Percentiles rank a stretch among this genome's conserved stretches.
phyloP scores from a whole-genome alignment of 2,113 vertebrate species.

The Beaufortia kweichowensis region DNA sequence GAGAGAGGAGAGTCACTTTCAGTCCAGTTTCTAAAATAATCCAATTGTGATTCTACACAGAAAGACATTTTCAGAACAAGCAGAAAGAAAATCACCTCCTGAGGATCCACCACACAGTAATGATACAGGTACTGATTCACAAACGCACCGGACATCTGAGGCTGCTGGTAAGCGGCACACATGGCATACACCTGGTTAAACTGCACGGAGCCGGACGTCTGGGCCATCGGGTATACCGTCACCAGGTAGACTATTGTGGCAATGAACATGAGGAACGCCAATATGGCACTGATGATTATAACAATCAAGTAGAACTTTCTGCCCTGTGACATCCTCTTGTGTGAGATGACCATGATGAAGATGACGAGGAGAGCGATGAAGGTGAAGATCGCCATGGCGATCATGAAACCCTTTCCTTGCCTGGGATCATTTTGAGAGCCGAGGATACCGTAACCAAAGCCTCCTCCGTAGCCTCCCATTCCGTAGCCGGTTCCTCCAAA shows the following conservation, averaged over 20 bases:
- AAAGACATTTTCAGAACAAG: too few species aligned
- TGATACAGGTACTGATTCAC: slow-evolving; percentile 89
- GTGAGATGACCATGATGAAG: slow-evolving; percentile 81
- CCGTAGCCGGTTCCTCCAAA: slow-evolving; percentile 44
- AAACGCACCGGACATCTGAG: slow-evolving; percentile 60
- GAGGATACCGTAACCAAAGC: slow-evolving; percentile 68
- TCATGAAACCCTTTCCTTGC: slow-evolving; percentile 82
- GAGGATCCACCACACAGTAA: slow-evolving; percentile 90
- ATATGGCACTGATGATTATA: slow-evolving; percentile 75
- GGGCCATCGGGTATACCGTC: slow-evolving; percentile 84
- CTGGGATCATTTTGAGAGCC: slow-evolving; percentile 83
- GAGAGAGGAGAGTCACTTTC: too few species aligned
- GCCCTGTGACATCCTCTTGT: slow-evolving; percentile 70
- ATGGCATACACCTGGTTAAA: slow-evolving; percentile 74
- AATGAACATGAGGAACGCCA: slow-evolving; percentile 80
- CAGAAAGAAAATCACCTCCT: slow-evolving; percentile 76
- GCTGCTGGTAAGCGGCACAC: slow-evolving; percentile 78
- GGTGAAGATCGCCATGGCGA: slow-evolving; percentile 80
- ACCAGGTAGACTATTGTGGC: slow-evolving; percentile 87
- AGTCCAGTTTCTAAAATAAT: too few species aligned
- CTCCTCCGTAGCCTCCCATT: neutral
- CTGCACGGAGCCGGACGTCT: slow-evolving; percentile 77
- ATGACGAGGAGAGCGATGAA: slow-evolving; percentile 75
- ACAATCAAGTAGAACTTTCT: slow-evolving; percentile 81
- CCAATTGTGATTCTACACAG: too few species aligned